Evolutionary conservation across 2,113 vertebrate species (phyloP).

Genomic region (Aphyosemion australe): DNA sequence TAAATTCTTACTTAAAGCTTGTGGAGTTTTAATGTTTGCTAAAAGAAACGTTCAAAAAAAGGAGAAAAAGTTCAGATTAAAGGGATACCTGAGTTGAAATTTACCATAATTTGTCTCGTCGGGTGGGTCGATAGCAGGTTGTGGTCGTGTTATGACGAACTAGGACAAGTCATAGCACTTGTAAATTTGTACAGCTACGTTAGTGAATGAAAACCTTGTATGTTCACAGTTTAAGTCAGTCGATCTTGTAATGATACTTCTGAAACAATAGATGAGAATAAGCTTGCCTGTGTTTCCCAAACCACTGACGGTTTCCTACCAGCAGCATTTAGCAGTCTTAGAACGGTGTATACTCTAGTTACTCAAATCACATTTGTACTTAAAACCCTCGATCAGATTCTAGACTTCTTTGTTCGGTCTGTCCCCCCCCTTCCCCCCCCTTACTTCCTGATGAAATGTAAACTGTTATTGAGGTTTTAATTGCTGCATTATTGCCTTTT

Average conservation of each 20-base stretch:
- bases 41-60: background rate
- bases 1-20: background rate
- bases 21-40: conserved; percentile 25
- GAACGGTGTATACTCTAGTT: conserved; percentile 75
- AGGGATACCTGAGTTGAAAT: conserved; percentile 6
- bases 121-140: conserved; percentile 53
- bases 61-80: conserved; percentile 25
- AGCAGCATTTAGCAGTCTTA: conserved; percentile 83
- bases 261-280: conserved; percentile 75
- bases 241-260: conserved; percentile 72
- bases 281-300: conserved; percentile 76
- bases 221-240: conserved; percentile 75
- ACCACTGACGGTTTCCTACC: conserved; percentile 78
- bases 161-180: conserved; percentile 67
- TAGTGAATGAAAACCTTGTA: conserved; percentile 75
- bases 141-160: conserved; percentile 57
- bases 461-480: conserved; percentile 77
- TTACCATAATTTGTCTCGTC: conserved; percentile 38
- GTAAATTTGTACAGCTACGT: conserved; percentile 80
- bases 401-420: conserved; percentile 65
- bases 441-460: conserved; percentile 69
- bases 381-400: conserved; percentile 63
- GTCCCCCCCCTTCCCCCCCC: conserved; percentile 30
- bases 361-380: conserved; percentile 74
- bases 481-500: conserved; percentile 84